Evolutionary conservation across 2,113 vertebrate genomes (phyloP).

Genomic region (Ictalurus punctatus): DNA sequence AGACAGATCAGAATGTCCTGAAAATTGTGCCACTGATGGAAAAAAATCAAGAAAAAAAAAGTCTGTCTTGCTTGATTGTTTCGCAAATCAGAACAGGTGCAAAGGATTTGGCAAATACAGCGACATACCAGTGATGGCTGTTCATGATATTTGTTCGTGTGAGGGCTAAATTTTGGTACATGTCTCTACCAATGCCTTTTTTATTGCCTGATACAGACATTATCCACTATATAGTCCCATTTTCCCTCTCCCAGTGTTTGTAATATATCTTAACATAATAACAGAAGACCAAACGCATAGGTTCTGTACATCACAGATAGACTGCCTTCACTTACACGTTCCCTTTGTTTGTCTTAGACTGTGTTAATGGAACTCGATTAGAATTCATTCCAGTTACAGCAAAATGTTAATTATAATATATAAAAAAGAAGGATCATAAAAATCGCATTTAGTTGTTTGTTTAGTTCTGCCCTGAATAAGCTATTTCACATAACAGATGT

Average conservation of each 20-base stretch:
- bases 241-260: not conserved
- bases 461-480: too few species aligned
- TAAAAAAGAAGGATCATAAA: too few species aligned
- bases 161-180: not conserved
- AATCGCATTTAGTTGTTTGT: too few species aligned
- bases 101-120: not conserved
- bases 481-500: too few species aligned
- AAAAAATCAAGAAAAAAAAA: not conserved
- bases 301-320: not conserved
- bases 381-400: not conserved
- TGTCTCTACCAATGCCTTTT: too few species aligned
- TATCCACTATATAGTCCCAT: not conserved
- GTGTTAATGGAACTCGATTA: not conserved
- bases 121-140: not conserved
- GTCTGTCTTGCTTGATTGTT: not conserved
- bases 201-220: too few species aligned
- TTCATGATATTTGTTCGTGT: not conserved
- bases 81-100: not conserved
- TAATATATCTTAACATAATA: not conserved
- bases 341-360: not conserved
- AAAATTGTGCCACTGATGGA: not conserved
- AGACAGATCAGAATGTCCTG: constrained; percentile 1
- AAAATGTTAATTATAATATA: too few species aligned
- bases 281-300: not conserved
- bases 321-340: not conserved